Evolutionary conservation across 2,797 vertebrate genomes (phyloP), one percentile per base, ranked within the genome.

Genomic region (Pelochelys cantorii): DNA sequence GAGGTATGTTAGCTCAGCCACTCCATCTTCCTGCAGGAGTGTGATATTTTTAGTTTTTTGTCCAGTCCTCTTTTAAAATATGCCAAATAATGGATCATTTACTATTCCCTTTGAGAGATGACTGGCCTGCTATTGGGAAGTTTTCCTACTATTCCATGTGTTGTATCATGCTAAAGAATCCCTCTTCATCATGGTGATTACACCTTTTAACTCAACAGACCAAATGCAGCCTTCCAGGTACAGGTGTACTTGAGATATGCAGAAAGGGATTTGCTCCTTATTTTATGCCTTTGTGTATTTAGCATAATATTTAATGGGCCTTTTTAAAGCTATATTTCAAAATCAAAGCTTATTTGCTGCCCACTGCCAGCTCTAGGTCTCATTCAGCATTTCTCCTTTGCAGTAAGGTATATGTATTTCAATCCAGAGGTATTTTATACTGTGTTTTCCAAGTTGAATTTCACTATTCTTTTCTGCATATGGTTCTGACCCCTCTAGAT

Each of bases 241-340:
- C 37, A 54, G 79, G 15, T 60, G 42, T 65, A 5, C 2, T 54
- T 59, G 42, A 57, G n/a, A 27, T 18, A 0, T n/a, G 48, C 10
- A 0, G 1, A 14, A 10, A 1, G 4, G 11, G 59, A 0, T 15
- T 55, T 27, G 42, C n/a, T 5, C 37, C 9, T 85, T 81, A 83
- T 80, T 77, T 25, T 27, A 4, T 6, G 42, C 18, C 68, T 60
- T 83, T 65, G 25, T 0, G 0, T 23, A 7, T 68, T 17, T 42
- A 81, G 34, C 12, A 29, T 54, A 10, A 55, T 55, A 5, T 56
- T 79, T 42, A 8, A 74, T 0, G 0, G 65, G 80, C 37, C 71
- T 71, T 13, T 86, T n/a, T 52, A 42, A 84, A 78, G 6, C 54
- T 81, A 75, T 31, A 53, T 65, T 80, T 55, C 83, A 75, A 75